Evolutionary conservation across 2,113 vertebrate genomes (phyloP).

Genomic region (Rhombomys opimus): DNA sequence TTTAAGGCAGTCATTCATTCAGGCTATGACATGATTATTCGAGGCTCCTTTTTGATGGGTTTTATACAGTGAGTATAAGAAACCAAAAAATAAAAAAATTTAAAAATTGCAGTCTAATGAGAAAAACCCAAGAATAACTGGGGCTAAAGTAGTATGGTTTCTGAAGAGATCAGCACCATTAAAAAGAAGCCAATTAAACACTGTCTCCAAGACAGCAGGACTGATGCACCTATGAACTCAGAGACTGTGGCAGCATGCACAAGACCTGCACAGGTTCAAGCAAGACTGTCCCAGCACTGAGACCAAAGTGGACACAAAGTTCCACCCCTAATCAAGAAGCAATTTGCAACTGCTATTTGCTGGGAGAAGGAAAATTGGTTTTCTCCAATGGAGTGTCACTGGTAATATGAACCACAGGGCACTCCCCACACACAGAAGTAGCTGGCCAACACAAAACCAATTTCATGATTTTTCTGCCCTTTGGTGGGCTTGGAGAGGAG

Average conservation of each 20-base stretch:
- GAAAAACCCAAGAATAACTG: neutral
- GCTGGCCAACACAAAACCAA: neutral
- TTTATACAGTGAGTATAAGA: neutral
- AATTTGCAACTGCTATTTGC: neutral
- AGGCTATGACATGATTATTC: neutral
- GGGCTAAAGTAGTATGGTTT: neutral
- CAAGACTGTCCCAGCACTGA: neutral
- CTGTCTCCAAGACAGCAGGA: neutral
- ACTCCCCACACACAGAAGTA: no score
- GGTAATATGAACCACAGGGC: neutral
- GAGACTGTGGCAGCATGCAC: neutral
- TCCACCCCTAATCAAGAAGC: neutral
- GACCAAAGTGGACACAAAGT: neutral
- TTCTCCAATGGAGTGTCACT: neutral
- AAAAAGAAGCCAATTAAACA: neutral
- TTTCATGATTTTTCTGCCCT: neutral
- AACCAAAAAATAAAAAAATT: neutral
- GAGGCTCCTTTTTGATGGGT: neutral
- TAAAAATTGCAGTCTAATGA: neutral
- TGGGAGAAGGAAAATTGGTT: neutral
- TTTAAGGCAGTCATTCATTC: neutral
- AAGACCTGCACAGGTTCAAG: neutral
- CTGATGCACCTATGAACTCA: neutral
- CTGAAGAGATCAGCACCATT: neutral
- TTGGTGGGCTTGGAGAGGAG: neutral